phyloP scores from a whole-genome alignment of 2,888 invertebrate genomes.

The Oscheius onirici region DNA sequence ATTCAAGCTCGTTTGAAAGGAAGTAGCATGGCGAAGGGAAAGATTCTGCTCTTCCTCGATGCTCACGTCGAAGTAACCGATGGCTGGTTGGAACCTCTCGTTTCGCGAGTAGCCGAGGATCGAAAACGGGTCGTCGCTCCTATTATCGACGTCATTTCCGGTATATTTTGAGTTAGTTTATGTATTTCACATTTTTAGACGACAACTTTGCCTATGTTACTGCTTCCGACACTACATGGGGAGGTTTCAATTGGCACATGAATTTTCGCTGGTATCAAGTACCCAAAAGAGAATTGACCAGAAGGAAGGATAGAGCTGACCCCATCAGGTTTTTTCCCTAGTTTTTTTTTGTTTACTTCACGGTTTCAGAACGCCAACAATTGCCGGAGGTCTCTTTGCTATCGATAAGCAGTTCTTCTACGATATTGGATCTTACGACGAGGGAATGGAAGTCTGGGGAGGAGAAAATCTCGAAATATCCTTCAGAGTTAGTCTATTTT shows the following conservation, averaged over 20 bases:
- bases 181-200: constrained; percentile 95
- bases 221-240: constrained; percentile 99
- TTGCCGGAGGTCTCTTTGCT: constrained; percentile 93
- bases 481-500: constrained; percentile 81
- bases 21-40: constrained; percentile 88
- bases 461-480: constrained; percentile 95
- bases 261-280: constrained; percentile 95
- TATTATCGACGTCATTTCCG: constrained; percentile 55
- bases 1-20: constrained; percentile 93
- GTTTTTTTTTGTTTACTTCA: neutral
- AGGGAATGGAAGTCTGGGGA: constrained; percentile 99
- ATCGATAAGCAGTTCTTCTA: constrained; percentile 97
- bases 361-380: constrained; percentile 84
- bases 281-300: constrained; percentile 93
- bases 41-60: constrained; percentile 94
- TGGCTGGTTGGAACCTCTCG: constrained; percentile 94
- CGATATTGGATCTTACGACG: constrained; percentile 95
- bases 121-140: constrained; percentile 73
- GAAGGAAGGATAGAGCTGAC: constrained; percentile 81
- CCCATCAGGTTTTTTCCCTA: constrained; percentile 45
- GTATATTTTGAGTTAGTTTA: neutral
- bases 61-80: constrained; percentile 88
- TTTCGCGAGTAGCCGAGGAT: constrained; percentile 90
- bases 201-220: constrained; percentile 98
- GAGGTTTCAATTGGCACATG: constrained; percentile 99